Percentiles rank a stretch among this genome's conserved stretches.
Evolutionary conservation across 2,888 invertebrate genomes (phyloP).

Genomic region (Lordiphosa andalusiaca): DNA sequence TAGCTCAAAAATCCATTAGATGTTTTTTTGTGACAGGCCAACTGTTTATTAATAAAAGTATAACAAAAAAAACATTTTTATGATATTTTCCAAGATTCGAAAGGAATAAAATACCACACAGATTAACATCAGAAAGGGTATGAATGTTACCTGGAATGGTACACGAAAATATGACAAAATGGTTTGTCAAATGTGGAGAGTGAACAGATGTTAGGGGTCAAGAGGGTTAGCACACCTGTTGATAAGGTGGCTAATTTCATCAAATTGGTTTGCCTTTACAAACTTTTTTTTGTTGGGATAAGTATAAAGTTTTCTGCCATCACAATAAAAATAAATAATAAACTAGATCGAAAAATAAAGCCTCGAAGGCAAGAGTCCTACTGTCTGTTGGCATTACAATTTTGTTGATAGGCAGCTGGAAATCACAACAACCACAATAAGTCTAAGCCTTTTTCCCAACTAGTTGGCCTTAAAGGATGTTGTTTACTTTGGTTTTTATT

Average conservation of each 20-base stretch:
- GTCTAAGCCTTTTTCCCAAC: constrained; percentile 56
- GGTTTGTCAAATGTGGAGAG: constrained; percentile 15
- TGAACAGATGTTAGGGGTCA: constrained; percentile 36
- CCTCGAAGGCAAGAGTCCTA: constrained; percentile 18
- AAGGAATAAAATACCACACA: constrained; percentile 28
- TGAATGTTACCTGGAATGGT: constrained; percentile 52
- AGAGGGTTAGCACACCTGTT: constrained; percentile 52
- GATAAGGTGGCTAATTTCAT: constrained; percentile 65
- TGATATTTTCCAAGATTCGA: constrained; percentile 37
- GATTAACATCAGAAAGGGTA: constrained; percentile 54
- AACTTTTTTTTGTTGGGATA: too few species aligned
- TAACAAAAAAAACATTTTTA: constrained; percentile 41
- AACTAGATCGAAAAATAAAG: constrained; percentile 23
- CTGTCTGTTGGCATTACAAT: constrained; percentile 62
- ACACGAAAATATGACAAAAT: constrained; percentile 46
- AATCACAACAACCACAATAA: constrained; percentile 70
- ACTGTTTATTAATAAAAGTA: constrained; percentile 60
- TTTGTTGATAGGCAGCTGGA: constrained; percentile 39
- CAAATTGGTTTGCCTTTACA: constrained; percentile 18
- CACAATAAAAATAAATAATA: constrained; percentile 72
- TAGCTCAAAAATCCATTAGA: constrained; percentile 64
- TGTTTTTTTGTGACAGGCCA: constrained; percentile 63
- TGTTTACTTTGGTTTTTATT: constrained; percentile 67
- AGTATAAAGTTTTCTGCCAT: constrained; percentile 51
- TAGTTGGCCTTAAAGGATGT: constrained; percentile 41